Evolutionary conservation across 2,888 invertebrate genomes (phyloP).

Genomic region (Masnerella sp.): DNA sequence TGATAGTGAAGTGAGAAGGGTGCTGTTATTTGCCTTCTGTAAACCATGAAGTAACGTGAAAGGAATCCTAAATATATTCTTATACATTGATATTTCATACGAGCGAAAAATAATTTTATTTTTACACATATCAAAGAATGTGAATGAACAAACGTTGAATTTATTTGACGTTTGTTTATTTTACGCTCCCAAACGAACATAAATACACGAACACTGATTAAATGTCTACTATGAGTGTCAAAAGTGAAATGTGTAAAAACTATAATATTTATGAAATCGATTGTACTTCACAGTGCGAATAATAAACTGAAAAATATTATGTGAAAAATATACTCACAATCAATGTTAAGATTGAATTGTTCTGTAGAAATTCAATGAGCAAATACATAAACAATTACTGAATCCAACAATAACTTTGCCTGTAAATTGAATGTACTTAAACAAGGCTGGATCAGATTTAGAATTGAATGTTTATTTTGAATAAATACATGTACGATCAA

Average conservation of each 20-base stretch:
- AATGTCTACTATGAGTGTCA: constrained; percentile 23
- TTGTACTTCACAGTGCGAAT: constrained; percentile 35
- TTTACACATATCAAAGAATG: constrained; percentile 61
- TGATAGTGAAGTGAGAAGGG: constrained; percentile 63
- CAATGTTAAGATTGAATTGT: constrained; percentile 39
- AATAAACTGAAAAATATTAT: too few relatives aligned
- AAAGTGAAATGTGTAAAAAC: constrained; percentile 47
- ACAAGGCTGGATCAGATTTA: constrained; percentile 16
- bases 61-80: constrained; percentile 61
- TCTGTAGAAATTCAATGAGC: constrained; percentile 44
- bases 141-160: constrained; percentile 11
- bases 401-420: constrained; percentile 15
- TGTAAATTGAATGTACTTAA: constrained; percentile 31
- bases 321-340: constrained; percentile 38
- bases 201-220: constrained; percentile 35
- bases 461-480: constrained; percentile 14
- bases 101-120: constrained; percentile 69
- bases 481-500: constrained; percentile 17
- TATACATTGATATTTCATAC: constrained; percentile 63
- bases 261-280: constrained; percentile 49
- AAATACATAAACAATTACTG: constrained; percentile 27
- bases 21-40: constrained; percentile 59
- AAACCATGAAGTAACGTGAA: constrained; percentile 54
- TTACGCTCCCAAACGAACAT: constrained; percentile 13
- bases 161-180: constrained; percentile 14